Evolutionary conservation across 2,113 vertebrate genomes (phyloP), one percentile per base, ranked within the genome.

Genomic region (Toxostoma redivivum): DNA sequence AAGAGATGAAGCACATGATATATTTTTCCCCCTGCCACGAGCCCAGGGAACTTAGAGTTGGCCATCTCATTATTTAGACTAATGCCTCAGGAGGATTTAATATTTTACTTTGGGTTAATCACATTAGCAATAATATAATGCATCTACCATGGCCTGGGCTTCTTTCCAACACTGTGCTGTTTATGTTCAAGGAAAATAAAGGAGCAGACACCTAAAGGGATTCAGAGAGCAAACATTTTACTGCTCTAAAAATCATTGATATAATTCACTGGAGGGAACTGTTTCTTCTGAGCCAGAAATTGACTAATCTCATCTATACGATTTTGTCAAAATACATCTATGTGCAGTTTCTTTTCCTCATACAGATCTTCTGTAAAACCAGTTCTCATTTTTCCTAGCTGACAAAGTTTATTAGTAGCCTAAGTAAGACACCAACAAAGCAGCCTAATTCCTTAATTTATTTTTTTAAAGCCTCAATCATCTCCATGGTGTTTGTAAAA

Each of bases 311-410:
- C 31, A 64, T 95, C 92, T 91, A 47, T 23, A 95, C 71, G 54
- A 96, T 97, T 95, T 78, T 92, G 71, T 97, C 92, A 94, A 90
- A 94, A 95, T 92, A 85, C 17, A 86, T 95, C 94, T 91, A 17
- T 25, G 4, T 1, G 1, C 15, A 33, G 47, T 62, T 96, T 93
- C 45, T 92, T 95, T 95, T 73, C 66, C 81, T 88, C 37, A 60
- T 83, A 47, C n/a, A 66, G 54, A 82, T 88, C 78, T 94, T 96
- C 95, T 86, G 44, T 96, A 95, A 96, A 97, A 95, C 65, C 71
- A 77, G 72, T 79, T 88, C 76, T 94, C 83, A 72, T 94, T 95
- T 95, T 95, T 97, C 91, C 87, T 92, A 60, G 48, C 77, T 90
- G 60, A 48, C 57, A 81, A 93, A 92, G 58, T 73, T 96, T 85